phyloP scores from a whole-genome alignment of 2,797 vertebrate genomes.

The Melopsittacus undulatus region DNA sequence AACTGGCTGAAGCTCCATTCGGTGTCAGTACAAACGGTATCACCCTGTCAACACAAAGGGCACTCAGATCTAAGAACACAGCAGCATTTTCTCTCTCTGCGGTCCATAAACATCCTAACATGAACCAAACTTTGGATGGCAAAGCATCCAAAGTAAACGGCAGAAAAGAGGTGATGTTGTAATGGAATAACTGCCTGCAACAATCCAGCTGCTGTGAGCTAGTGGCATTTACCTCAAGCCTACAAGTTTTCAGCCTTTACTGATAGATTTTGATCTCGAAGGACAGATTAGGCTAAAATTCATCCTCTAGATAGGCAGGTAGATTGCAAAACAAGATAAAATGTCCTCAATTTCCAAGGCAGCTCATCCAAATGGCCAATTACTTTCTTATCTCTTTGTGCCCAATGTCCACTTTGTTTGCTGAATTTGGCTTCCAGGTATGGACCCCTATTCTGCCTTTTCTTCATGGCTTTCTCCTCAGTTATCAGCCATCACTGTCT shows the following conservation, averaged over 20 bases:
- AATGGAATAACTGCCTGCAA: background rate
- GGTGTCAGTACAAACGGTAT: background rate
- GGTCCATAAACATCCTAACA: background rate
- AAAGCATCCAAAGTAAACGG: background rate
- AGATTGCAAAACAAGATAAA: background rate
- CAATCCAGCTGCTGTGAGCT: background rate
- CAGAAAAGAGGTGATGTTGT: rapidly evolving
- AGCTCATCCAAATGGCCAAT: background rate
- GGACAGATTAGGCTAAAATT: background rate
- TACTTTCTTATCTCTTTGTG: background rate
- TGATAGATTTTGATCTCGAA: background rate
- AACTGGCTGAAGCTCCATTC: background rate
- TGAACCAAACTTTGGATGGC: background rate
- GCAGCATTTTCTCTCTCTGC: rapidly evolving
- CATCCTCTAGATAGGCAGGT: background rate
- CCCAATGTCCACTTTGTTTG: no score
- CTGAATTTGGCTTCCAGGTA: background rate
- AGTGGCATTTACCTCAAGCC: background rate
- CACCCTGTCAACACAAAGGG: background rate
- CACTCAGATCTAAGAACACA: background rate
- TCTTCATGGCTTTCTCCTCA: background rate
- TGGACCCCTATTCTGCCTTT: background rate
- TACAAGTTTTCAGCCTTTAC: background rate
- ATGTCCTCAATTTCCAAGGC: background rate
- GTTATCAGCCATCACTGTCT: background rate